Conservation (phyloP, 2,888 invertebrate genomes). For the Bombylius discolor region DNA sequence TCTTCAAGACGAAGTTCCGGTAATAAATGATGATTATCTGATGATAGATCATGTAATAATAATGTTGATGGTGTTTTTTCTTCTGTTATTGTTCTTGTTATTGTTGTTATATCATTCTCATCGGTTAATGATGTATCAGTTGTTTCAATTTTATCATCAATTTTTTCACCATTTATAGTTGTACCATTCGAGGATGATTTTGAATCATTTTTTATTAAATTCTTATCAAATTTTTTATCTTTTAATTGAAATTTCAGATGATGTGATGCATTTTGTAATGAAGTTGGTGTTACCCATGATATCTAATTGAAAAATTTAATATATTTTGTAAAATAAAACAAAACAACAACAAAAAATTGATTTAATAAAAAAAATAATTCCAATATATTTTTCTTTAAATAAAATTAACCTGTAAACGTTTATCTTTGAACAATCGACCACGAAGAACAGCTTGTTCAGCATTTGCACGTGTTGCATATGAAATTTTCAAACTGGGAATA, state of each 20-base stretch:
- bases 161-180: not conserved
- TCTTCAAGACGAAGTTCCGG: constrained; percentile 62
- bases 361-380: too few relatives aligned
- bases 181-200: not conserved
- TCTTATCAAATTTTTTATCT: not conserved
- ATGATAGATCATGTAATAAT: not conserved
- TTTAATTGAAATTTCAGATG: not conserved
- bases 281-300: not conserved
- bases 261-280: not conserved
- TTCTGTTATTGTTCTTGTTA: constrained; percentile 16
- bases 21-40: constrained; percentile 21
- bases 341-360: not conserved
- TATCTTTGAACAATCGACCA: constrained; percentile 51
- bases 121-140: too few relatives aligned
- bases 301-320: not conserved
- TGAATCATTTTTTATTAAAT: not conserved
- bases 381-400: too few relatives aligned
- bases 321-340: not conserved
- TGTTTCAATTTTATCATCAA: too few relatives aligned
- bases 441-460: constrained; percentile 36
- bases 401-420: constrained; percentile 50
- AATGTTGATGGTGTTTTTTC: constrained; percentile 26
- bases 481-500: constrained; percentile 44
- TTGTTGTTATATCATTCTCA: not conserved
- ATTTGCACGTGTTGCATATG: constrained; percentile 33